Percentiles rank a stretch among this genome's conserved stretches.
Conservation (phyloP, 2,113 vertebrate species). For the Ageneiosus marmoratus region DNA sequence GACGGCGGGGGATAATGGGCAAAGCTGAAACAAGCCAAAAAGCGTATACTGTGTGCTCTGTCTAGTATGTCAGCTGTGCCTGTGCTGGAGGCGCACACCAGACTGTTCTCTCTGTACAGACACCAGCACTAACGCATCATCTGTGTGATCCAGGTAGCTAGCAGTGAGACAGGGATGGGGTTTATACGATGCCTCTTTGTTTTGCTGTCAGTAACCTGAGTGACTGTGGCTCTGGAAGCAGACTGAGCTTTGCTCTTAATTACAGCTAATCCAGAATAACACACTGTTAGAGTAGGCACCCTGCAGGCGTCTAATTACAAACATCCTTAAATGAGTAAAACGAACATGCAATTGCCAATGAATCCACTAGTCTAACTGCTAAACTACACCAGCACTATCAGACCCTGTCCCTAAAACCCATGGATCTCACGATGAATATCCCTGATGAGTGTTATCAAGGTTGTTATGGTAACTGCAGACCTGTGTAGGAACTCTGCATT, state of each 20-base stretch:
- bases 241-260: constrained; percentile 20
- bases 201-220: not conserved
- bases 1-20: not conserved
- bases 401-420: not conserved
- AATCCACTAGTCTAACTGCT: constrained; percentile 11
- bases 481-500: not conserved
- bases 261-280: constrained; percentile 25
- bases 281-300: not conserved
- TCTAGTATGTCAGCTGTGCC: constrained; percentile 2
- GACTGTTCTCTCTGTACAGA: not conserved
- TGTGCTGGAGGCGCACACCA: constrained; percentile 5
- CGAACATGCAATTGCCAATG: constrained; percentile 5
- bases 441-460: not conserved
- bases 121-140: not conserved
- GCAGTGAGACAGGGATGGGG: not conserved
- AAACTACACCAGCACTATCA: not conserved
- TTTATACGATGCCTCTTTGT: not conserved
- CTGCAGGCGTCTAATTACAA: constrained; percentile 29
- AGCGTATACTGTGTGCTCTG: not conserved
- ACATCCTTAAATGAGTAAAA: constrained; percentile 29
- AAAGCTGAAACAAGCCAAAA: constrained; percentile 22
- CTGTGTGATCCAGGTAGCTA: not conserved
- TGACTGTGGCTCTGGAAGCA: not conserved
- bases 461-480: not conserved
- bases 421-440: not conserved